Percentiles rank a stretch among this genome's conserved stretches.
Conservation (phyloP, 2,888 invertebrate species). For the Polyploca ridens region DNA sequence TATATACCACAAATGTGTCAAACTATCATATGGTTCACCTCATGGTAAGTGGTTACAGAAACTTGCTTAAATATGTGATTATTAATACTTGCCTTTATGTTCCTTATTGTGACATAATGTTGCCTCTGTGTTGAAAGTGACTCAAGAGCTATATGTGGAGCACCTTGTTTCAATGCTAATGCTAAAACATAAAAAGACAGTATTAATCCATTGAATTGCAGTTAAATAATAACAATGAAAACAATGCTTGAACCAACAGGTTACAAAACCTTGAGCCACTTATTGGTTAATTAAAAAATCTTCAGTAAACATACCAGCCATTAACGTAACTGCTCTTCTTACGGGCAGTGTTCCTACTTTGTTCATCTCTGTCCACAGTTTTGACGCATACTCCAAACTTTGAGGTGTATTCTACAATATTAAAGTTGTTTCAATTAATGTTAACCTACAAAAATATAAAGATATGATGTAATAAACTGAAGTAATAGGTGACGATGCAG, state of each 20-base stretch:
- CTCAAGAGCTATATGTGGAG: slow-evolving; percentile 88
- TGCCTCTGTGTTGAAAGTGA: slow-evolving; percentile 82
- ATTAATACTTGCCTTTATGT: slow-evolving; percentile 83
- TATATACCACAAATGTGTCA: too few species aligned
- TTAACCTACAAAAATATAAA: slow-evolving; percentile 3
- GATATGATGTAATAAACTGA: neutral
- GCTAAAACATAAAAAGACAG: slow-evolving; percentile 53
- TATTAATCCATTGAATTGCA: neutral
- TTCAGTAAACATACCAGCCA: slow-evolving; percentile 70
- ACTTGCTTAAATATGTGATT: too few species aligned
- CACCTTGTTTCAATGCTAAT: slow-evolving; percentile 88
- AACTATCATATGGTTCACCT: too few species aligned
- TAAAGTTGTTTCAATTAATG: slow-evolving; percentile 10
- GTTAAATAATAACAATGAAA: too few species aligned
- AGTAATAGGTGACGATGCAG: too few species aligned
- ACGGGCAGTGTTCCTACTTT: slow-evolving; percentile 83
- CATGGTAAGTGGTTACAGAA: too few species aligned
- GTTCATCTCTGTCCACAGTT: slow-evolving; percentile 85
- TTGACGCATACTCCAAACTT: slow-evolving; percentile 86
- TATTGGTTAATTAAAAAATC: slow-evolving; percentile 8
- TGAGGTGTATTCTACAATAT: slow-evolving; percentile 87
- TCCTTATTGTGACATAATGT: slow-evolving; percentile 88
- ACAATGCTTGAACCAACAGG: too few species aligned
- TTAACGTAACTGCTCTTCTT: slow-evolving; percentile 86
- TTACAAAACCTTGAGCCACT: too few species aligned